Evolutionary conservation across 2,888 invertebrate genomes (phyloP).

Genomic region (Scaeva pyrastri): DNA sequence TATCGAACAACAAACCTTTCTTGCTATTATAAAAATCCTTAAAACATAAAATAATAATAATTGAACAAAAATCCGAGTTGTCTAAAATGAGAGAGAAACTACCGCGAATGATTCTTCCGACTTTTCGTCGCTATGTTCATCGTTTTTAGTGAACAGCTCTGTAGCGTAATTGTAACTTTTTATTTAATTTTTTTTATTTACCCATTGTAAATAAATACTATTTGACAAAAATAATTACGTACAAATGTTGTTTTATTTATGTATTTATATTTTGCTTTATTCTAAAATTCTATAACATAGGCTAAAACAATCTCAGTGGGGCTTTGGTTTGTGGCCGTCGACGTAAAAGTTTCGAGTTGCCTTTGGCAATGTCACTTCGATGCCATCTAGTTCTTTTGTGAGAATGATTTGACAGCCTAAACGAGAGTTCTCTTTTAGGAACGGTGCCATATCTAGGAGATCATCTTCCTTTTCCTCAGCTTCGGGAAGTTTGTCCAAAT

Average conservation of each 20-base stretch:
- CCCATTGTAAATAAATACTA: constrained; percentile 70
- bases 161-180: constrained; percentile 64
- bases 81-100: constrained; percentile 13
- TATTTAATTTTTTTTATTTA: constrained; percentile 61
- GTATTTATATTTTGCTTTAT: constrained; percentile 46
- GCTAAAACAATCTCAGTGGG: constrained; percentile 87
- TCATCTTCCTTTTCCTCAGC: constrained; percentile 98
- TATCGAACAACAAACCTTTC: constrained; percentile 42
- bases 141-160: constrained; percentile 36
- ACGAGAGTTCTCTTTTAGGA: constrained; percentile 97
- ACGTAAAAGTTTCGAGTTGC: constrained; percentile 98
- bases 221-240: constrained; percentile 54
- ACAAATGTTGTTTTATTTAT: constrained; percentile 13
- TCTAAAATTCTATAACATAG: constrained; percentile 48
- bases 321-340: constrained; percentile 97
- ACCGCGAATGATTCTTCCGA: constrained; percentile 26
- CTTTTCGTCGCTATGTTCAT: constrained; percentile 30
- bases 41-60: background rate
- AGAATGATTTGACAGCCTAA: constrained; percentile 96
- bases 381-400: constrained; percentile 94
- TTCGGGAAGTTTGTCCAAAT: constrained; percentile 89
- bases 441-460: constrained; percentile 97
- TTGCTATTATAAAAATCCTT: constrained; percentile 18
- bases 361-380: constrained; percentile 91
- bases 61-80: constrained; percentile 23